Base-by-base conservation (phyloP, 2,797 vertebrate species). In the Melanotaenia boesemani region DNA sequence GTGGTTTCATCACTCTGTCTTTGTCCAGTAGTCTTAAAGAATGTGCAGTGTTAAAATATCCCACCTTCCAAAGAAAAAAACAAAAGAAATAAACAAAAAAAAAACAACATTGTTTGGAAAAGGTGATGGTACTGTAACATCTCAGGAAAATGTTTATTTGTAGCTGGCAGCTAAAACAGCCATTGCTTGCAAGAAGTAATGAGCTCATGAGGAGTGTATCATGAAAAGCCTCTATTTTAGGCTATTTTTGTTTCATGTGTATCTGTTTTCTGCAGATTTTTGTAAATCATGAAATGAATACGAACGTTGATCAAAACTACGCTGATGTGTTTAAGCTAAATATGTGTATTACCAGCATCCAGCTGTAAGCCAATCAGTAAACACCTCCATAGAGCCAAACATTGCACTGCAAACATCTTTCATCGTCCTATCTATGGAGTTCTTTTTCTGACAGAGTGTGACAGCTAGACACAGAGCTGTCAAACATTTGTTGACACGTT, bases 401-500 rank as follows among this genome's bases (percentile, higher is more conserved):
- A 87, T 26, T 77, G 72, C 26, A 39, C 69, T 54, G 77, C 69
- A 80, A 76, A 80, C 79, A 62, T 85, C 70, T 80, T 85, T 87
- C 62, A 76, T 74, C 74, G 28, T 82, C 73, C 66, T 80, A 79
- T 83, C 79, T 76, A 86, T 88, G 67, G 63, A 73, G 73, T 79
- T 30, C 79, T 89, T 87, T 88, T 66, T 85, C 68, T 90, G 90
- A 87, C 86, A 88, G 87, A 76, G 65, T 80, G 81, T 24, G 76
- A 88, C 87, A 82, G 81, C 86, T 80, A 81, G 89, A 89, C 79
- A 87, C 87, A 84, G 80, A 65, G 74, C 83, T 86, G 86, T 90
- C 89, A 91, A 83, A 86, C 83, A 86, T 68, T 77, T 87, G 79
- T 84, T 85, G 86, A 91, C 83, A 81, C 12, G 12, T 79, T 71